phyloP scores from a whole-genome alignment of 2,113 vertebrate species.

The Scalopus aquaticus region DNA sequence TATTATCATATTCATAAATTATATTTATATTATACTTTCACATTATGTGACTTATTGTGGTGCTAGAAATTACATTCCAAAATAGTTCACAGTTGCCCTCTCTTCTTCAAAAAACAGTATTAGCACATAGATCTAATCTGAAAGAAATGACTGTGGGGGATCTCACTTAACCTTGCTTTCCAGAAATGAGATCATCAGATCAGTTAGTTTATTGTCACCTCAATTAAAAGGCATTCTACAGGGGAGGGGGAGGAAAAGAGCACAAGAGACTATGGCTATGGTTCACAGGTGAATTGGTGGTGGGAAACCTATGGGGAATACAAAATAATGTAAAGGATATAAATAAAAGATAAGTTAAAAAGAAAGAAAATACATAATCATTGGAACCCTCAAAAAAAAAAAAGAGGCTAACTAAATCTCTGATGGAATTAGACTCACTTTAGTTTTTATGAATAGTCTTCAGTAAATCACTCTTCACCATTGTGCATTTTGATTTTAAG shows the following conservation, averaged over 20 bases:
- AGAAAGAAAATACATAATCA: no score
- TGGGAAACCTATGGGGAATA: no score
- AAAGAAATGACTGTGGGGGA: background rate
- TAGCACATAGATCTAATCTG: background rate
- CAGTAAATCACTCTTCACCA: background rate
- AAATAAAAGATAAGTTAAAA: no score
- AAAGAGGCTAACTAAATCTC: background rate
- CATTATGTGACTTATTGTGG: background rate
- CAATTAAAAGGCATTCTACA: constrained; percentile 58
- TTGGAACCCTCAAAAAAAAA: no score
- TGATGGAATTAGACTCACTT: constrained; percentile 22
- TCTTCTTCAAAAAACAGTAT: background rate
- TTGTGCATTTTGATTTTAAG: constrained; percentile 17
- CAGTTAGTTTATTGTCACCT: constrained; percentile 30
- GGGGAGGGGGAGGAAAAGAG: no score
- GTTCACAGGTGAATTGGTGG: no score
- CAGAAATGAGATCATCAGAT: background rate
- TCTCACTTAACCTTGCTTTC: background rate
- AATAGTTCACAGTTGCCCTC: background rate
- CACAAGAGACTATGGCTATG: no score
- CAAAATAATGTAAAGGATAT: no score
- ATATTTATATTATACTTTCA: background rate
- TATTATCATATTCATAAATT: background rate
- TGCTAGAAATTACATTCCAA: background rate
- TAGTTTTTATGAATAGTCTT: constrained; percentile 27